phyloP scores from a whole-genome alignment of 2,113 vertebrate species.

The Jaculus jaculus region DNA sequence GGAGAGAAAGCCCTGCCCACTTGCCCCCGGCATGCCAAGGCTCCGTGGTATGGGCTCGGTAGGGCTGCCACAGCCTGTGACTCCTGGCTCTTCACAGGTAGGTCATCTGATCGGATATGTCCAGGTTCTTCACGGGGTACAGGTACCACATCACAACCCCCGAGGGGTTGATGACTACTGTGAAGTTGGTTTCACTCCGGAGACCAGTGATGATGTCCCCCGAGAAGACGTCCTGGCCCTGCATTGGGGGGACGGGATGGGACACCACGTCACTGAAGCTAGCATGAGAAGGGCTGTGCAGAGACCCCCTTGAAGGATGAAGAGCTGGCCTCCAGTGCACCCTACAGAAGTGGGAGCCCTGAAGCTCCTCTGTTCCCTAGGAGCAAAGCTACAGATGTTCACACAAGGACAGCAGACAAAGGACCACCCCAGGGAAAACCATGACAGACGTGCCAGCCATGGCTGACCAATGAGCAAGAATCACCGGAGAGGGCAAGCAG shows the following conservation, averaged over 20 bases:
- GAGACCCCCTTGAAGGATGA: not conserved
- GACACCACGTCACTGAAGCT: not conserved
- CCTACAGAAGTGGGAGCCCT: not conserved
- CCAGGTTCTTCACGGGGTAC: conserved; percentile 69
- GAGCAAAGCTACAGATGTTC: not conserved
- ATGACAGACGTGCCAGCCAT: accelerated
- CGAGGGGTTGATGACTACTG: conserved; percentile 90
- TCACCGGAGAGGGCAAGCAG: not conserved
- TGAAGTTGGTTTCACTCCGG: conserved; percentile 86
- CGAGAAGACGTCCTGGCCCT: conserved; percentile 88
- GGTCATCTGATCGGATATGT: not conserved
- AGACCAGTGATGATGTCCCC: conserved; percentile 77
- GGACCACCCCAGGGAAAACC: not conserved
- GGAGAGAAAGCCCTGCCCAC: not conserved
- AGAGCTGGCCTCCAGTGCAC: not conserved
- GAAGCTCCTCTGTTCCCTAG: not conserved
- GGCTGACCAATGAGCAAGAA: not conserved
- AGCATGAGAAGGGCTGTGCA: not conserved
- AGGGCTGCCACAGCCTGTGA: not conserved
- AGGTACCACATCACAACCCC: conserved; percentile 97
- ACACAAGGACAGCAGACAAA: not conserved
- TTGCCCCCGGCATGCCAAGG: not conserved
- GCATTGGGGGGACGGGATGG: conserved; percentile 35
- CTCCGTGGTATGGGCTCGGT: not conserved
- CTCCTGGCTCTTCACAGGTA: not conserved